These are phyloP conservation scores for Drosophila ezoana DNA, from an alignment of 2,888 invertebrate species.

Conservation along the genomic window DNA sequence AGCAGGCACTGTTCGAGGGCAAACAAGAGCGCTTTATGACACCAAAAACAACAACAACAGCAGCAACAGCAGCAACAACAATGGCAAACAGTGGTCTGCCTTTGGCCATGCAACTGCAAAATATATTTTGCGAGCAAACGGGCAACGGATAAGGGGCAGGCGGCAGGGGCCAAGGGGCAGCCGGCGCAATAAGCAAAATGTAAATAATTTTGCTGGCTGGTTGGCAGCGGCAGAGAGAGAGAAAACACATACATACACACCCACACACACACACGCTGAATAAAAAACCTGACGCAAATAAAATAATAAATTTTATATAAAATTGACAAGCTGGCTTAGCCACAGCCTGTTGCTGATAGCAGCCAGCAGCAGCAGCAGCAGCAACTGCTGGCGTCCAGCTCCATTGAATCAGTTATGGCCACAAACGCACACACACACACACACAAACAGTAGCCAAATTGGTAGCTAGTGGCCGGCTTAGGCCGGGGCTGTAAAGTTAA, in stretches of 20 bases:
- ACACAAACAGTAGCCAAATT: slow-evolving; percentile 70
- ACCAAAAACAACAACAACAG: slow-evolving; percentile 19
- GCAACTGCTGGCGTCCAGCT: slow-evolving; percentile 24
- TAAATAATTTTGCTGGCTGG: slow-evolving; percentile 70
- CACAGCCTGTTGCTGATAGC: slow-evolving; percentile 59
- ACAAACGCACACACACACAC: not conserved
- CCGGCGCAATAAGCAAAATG: slow-evolving; percentile 75
- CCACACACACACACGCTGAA: slow-evolving; percentile 7
- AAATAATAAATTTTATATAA: slow-evolving; percentile 79
- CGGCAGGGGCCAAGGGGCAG: slow-evolving; percentile 3
- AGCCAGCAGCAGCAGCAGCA: slow-evolving; percentile 6
- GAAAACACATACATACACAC: slow-evolving; percentile 17
- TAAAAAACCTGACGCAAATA: slow-evolving; percentile 75
- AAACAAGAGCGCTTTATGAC: slow-evolving; percentile 64
- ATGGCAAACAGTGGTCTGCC: slow-evolving; percentile 59
- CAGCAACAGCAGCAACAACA: slow-evolving; percentile 6
- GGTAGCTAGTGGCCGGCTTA: slow-evolving; percentile 73
- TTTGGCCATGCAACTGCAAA: slow-evolving; percentile 58
- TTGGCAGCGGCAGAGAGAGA: slow-evolving; percentile 35
- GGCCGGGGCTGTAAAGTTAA: slow-evolving; percentile 71
- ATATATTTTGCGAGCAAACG: slow-evolving; percentile 27
- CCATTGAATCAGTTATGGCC: slow-evolving; percentile 50
- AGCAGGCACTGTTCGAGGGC: slow-evolving; percentile 64
- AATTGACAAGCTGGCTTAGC: slow-evolving; percentile 80
- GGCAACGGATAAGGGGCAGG: not conserved